These are phyloP conservation scores for Sardinella longiceps DNA, from an alignment of 2,797 vertebrate genomes.

Conservation along the genomic window DNA sequence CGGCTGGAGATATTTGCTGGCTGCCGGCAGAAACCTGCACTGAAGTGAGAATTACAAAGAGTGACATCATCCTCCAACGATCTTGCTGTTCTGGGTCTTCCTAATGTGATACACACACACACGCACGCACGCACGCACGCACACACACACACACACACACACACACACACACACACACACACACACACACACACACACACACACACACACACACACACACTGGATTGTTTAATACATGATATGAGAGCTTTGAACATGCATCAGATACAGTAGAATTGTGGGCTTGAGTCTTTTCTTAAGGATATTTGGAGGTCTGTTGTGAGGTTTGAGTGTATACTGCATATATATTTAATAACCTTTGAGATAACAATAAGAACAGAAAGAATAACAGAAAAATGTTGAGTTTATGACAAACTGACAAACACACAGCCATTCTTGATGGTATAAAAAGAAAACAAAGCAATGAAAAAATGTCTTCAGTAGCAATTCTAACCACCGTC, in stretches of 20 bases:
- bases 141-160: conserved; percentile 21
- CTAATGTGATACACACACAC: conserved; percentile 28
- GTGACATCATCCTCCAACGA: conserved; percentile 46
- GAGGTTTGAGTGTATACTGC: not conserved
- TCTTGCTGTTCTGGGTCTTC: conserved; percentile 32
- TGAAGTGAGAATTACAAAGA: conserved; percentile 47
- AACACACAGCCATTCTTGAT: not conserved
- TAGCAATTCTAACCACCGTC: not conserved
- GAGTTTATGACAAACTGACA: not conserved
- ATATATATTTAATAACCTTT: not conserved
- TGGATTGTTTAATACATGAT: conserved; percentile 20
- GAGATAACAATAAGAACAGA: not conserved
- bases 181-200: conserved; percentile 2
- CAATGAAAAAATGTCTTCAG: not conserved
- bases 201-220: conserved; percentile 16
- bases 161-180: conserved; percentile 13
- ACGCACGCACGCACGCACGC: not conserved
- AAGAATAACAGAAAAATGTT: not conserved
- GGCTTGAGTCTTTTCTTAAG: not conserved
- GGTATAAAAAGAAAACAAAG: not conserved
- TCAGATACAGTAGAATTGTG: conserved; percentile 1
- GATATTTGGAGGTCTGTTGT: not conserved
- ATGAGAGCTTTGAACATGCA: not conserved
- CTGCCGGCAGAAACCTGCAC: conserved; percentile 37
- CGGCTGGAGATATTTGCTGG: conserved; percentile 33